A percentile compares a stretch with the other conserved stretches of the same genome.
Evolutionary conservation across 2,888 invertebrate genomes (phyloP).

Genomic region (Crematogaster levior): DNA sequence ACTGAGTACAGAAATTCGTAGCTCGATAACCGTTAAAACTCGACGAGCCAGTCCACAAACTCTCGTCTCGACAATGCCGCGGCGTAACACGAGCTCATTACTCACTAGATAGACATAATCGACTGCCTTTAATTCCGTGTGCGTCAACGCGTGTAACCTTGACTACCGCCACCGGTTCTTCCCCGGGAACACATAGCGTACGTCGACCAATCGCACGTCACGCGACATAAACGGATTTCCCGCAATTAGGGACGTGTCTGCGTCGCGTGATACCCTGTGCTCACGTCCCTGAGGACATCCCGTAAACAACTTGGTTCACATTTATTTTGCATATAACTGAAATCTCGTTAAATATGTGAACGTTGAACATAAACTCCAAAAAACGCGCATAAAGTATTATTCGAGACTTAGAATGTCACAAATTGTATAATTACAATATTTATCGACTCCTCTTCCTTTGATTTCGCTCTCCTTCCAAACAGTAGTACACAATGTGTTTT

Average conservation of each 20-base stretch:
- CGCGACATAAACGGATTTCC: conserved; percentile 33
- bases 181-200: conserved; percentile 56
- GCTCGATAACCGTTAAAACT: background rate
- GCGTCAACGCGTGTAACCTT: conserved; percentile 70
- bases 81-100: background rate
- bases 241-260: conserved; percentile 15
- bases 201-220: conserved; percentile 47
- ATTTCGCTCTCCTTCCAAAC: background rate
- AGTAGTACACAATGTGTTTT: background rate
- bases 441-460: background rate
- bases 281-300: too few relatives aligned
- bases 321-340: background rate
- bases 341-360: background rate
- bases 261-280: background rate
- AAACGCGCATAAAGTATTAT: background rate
- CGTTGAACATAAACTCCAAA: background rate
- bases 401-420: background rate
- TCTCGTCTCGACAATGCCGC: background rate
- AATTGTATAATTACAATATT: background rate
- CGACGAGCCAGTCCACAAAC: too few relatives aligned
- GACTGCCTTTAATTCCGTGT: conserved; percentile 51
- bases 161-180: conserved; percentile 71
- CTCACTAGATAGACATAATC: conserved; percentile 30
- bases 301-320: background rate
- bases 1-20: background rate